phyloP scores from a whole-genome alignment of 2,797 vertebrate genomes.

The Parauchenoglanis punctatus region DNA sequence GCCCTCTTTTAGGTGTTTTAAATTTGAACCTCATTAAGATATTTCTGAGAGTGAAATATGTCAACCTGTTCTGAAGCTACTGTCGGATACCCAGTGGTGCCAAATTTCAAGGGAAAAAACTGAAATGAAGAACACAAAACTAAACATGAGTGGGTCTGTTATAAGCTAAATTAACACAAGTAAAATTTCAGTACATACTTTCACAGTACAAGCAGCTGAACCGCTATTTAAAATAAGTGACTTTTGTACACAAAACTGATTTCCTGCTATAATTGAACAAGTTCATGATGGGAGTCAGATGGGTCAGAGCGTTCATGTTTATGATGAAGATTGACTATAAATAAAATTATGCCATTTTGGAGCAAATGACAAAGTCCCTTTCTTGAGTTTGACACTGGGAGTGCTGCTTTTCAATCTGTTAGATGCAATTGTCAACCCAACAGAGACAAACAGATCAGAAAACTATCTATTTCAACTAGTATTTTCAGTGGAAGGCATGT shows the following conservation, averaged over 20 bases:
- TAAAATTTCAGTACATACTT: background rate
- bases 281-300: no score
- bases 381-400: background rate
- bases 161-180: background rate
- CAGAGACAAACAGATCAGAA: conserved; percentile 1
- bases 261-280: background rate
- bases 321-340: background rate
- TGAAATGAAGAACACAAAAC: background rate
- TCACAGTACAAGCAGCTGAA: background rate
- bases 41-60: background rate
- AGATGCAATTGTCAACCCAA: background rate
- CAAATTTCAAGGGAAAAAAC: background rate
- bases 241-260: background rate
- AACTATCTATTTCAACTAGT: background rate
- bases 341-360: background rate
- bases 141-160: background rate
- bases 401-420: background rate
- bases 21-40: background rate
- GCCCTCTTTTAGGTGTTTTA: background rate
- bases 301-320: background rate
- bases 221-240: background rate
- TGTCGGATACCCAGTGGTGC: conserved; percentile 21
- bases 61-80: background rate
- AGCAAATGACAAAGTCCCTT: background rate
- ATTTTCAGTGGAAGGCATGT: conserved; percentile 22